Base-by-base conservation (phyloP, 2,113 vertebrate genomes). In the Grammomys dolichurus region DNA sequence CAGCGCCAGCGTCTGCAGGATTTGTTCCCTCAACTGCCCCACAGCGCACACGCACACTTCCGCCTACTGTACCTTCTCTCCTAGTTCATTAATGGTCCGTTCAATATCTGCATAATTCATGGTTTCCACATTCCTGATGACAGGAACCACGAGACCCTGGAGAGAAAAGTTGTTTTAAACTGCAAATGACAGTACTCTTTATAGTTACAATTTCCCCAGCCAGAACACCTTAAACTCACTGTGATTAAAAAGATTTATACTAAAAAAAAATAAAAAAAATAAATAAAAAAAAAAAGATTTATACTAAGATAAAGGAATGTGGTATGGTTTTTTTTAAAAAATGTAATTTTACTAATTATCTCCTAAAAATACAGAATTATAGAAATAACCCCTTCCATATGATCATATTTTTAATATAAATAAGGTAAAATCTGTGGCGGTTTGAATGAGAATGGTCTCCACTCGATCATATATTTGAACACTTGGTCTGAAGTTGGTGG, bases 71-170 rank as follows among this genome's bases (percentile, higher is more conserved):
- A 99, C 99, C 99, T 99, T 99, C 96, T 99, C 99, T 95, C 99
- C 99, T 90, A 99, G 43, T 96, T 99, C 98, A 69, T 97, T 99
- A 97, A 99, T 99, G 94, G 99, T 98, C 95, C 98, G 99, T 96
- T 99, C 99, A 86, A 99, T 99, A 94, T 99, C 99, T 40, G 99
- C 96, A 89, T 99, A 99, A 98, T 99, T 99, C 99, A 99, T 99
- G 65, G 98, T 98, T 98, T 99, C 99, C 90, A 99, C 99, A 72
- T 99, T 99, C 97, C 99, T 98, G 97, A 99, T 98, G 48, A 99
- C 99, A 5, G 99, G 99, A 92, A 99, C 99, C 98, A 99, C 99
- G 91, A 99, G 98, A 97, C 99, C 99, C 99, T 99, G 97, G 72
- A 95, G 76, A 54, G 76, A 95, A 97, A 46, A 46, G 8, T 40